Percentiles rank a stretch among this genome's conserved stretches.
These are phyloP conservation scores for Spisula solida DNA, from an alignment of 2,888 invertebrate species.

Conservation along the genomic window DNA sequence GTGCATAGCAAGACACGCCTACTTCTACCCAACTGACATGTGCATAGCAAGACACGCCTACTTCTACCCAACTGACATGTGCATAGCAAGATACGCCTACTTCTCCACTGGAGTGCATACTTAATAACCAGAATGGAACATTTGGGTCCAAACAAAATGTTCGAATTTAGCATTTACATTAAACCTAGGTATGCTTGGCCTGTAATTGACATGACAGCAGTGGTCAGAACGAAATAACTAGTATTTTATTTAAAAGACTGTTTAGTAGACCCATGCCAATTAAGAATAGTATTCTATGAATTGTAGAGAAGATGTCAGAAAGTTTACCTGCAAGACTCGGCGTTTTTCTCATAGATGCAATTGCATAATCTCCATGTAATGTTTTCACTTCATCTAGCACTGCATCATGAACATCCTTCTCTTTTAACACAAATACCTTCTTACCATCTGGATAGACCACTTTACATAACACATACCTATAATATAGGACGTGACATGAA, in stretches of 20 bases:
- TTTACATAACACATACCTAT: constrained; percentile 73
- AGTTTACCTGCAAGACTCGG: constrained; percentile 7
- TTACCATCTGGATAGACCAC: constrained; percentile 60
- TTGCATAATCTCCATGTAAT: constrained; percentile 79
- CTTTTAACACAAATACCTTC: constrained; percentile 18
- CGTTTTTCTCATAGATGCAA: constrained; percentile 59
- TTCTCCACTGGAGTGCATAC: too few relatives aligned
- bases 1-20: not conserved
- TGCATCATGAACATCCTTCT: constrained; percentile 61
- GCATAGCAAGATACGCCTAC: not conserved
- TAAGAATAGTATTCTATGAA: too few relatives aligned
- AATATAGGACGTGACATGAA: constrained; percentile 2
- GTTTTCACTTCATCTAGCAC: constrained; percentile 68
- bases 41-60: not conserved
- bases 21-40: not conserved
- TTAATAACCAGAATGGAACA: too few relatives aligned
- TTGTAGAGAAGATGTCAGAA: not conserved
- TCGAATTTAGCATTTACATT: too few relatives aligned
- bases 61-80: not conserved
- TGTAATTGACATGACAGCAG: too few relatives aligned
- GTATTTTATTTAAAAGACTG: too few relatives aligned
- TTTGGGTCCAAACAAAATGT: too few relatives aligned
- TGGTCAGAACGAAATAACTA: too few relatives aligned
- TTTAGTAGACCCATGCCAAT: too few relatives aligned
- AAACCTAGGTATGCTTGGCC: too few relatives aligned